These are phyloP conservation scores for Mus pahari DNA, from an alignment of 2,113 vertebrate genomes.

Conservation along the genomic window DNA sequence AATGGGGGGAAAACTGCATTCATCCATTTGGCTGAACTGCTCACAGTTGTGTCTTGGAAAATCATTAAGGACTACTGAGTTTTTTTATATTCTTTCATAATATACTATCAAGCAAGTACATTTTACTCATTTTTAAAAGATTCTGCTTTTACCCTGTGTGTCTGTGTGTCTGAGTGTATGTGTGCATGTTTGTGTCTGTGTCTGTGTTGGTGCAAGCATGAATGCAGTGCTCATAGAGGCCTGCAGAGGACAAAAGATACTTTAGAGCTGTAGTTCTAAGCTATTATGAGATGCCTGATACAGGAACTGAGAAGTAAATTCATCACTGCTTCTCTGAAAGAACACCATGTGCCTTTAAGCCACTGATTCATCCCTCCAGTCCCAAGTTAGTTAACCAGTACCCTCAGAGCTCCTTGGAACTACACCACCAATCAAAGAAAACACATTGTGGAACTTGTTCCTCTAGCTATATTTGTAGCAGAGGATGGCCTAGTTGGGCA, in stretches of 20 bases:
- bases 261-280: not conserved
- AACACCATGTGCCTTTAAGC: not conserved
- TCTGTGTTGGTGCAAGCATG: not conserved
- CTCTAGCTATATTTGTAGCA: no score
- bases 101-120: not conserved
- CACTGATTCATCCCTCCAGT: not conserved
- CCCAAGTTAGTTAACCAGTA: no score
- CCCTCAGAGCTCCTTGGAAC: no score
- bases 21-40: not conserved
- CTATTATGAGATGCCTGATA: not conserved
- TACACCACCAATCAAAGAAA: no score
- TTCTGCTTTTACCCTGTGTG: not conserved
- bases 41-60: not conserved
- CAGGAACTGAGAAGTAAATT: not conserved
- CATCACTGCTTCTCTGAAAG: no score
- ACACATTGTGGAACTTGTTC: no score
- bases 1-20: no score
- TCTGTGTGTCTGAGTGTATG: not conserved
- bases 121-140: not conserved
- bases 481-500: no score
- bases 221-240: not conserved
- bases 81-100: not conserved
- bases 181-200: not conserved
- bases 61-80: not conserved
- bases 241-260: no score